Conservation (phyloP, 2,888 invertebrate species). For the Drosophila barbarae region DNA sequence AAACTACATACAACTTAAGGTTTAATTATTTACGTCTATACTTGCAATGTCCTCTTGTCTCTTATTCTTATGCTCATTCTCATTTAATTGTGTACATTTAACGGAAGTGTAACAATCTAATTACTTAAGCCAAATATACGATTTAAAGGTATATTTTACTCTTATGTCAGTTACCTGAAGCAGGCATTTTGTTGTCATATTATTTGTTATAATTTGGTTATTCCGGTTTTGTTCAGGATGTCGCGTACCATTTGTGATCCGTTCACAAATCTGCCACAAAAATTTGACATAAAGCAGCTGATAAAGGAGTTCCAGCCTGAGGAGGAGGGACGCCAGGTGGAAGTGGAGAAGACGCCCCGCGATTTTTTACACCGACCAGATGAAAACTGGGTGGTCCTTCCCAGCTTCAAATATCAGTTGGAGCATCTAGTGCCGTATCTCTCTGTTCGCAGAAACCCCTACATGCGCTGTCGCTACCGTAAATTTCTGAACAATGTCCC, state of each 20-base stretch:
- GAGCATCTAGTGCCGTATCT: slow-evolving; percentile 56
- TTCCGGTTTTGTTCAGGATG: slow-evolving; percentile 2
- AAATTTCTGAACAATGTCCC: slow-evolving; percentile 56
- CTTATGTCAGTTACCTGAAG: slow-evolving; percentile 4
- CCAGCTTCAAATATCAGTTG: slow-evolving; percentile 58
- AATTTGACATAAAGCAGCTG: slow-evolving; percentile 53
- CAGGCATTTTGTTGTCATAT: slow-evolving; percentile 2
- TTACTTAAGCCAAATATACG: slow-evolving; percentile 68
- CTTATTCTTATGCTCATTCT: slow-evolving; percentile 15
- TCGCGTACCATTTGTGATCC: slow-evolving; percentile 47
- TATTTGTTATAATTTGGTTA: background rate
- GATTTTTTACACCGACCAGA: slow-evolving; percentile 55
- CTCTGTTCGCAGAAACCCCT: slow-evolving; percentile 50
- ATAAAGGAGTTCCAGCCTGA: slow-evolving; percentile 52
- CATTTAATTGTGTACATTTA: slow-evolving; percentile 55
- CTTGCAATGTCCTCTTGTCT: slow-evolving; percentile 18
- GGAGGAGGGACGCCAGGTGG: slow-evolving; percentile 21
- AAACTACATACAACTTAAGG: slow-evolving; percentile 52
- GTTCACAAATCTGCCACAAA: slow-evolving; percentile 47
- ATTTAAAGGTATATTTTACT: slow-evolving; percentile 37
- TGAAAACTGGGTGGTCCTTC: slow-evolving; percentile 59
- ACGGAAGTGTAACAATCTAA: slow-evolving; percentile 47
- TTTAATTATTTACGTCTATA: slow-evolving; percentile 43
- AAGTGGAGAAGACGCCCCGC: slow-evolving; percentile 27
- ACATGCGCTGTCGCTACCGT: slow-evolving; percentile 47